Base-by-base conservation (phyloP, 1,140 invertebrate genomes). In the Drosophila pseudoananassae region DNA sequence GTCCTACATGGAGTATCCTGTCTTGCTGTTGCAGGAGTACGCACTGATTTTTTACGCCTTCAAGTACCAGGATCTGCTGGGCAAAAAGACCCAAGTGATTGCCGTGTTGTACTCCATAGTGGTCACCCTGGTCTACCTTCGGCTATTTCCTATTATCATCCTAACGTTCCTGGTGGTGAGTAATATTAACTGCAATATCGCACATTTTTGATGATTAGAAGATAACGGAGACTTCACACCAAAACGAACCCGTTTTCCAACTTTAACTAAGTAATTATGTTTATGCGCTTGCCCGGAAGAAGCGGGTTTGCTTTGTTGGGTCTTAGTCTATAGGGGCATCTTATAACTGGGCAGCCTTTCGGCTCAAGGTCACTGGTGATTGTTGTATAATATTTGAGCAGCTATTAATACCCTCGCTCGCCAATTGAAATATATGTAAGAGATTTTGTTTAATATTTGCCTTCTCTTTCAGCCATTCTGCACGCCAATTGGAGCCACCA, bases 1-100 rank as follows among this genome's bases (percentile, higher is more conserved):
- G 2, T 94, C 94, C 0, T 96, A 95, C 68, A 90, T 96, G 92
- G 95, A 96, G 68, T 95, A 95, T 91, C 95, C 95, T 23, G 93
- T 95, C 59, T 93, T 96, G 61, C 79, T 95, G 70, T 59, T 93
- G 12, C 95, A 96, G 90, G 94, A 96, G 91, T 93, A 94, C 60
- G 92, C 94, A 25, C 77, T 95, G 8, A 94, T 96, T 65, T 94
- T 92, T 61, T 91, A 95, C 45, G 94, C 94, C 2, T 83, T 95
- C 7, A 93, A 94, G 69, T 95, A 95, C 91, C 92, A 93, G 66
- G 90, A 93, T 71, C 75, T 92, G 52, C 71, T 95, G 15, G 94
- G 94, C 69, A 83, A 61, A 23, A 92, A 83, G 15, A 92, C 92
- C 17, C 78, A 93, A 27, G 45, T 93, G 12, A 73, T 92, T 36